Conservation (phyloP, 2,797 vertebrate genomes). For the Centroberyx gerrardi region DNA sequence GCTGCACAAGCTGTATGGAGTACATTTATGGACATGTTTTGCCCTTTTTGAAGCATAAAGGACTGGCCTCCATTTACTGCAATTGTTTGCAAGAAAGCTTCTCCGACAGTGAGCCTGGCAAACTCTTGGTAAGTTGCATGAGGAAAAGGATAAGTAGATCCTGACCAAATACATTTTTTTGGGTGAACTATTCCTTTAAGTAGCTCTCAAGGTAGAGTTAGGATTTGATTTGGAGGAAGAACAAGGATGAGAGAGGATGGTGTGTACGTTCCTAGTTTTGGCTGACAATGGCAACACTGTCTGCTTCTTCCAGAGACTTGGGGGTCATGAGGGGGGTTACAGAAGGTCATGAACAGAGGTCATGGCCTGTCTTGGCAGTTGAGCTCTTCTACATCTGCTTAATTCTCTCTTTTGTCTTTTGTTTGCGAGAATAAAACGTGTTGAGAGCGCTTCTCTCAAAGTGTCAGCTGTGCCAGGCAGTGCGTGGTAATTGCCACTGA, state of each 20-base stretch:
- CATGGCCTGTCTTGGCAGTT: conserved; percentile 32
- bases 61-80: too few species aligned
- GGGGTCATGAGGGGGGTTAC: conserved; percentile 19
- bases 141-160: too few species aligned
- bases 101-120: too few species aligned
- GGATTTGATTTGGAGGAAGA: not conserved
- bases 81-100: too few species aligned
- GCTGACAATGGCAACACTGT: not conserved
- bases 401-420: conserved; percentile 64
- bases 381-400: conserved; percentile 58
- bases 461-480: conserved; percentile 79
- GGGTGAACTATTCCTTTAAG: too few species aligned
- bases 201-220: not conserved
- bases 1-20: too few species aligned
- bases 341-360: conserved; percentile 12
- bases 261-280: not conserved
- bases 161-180: too few species aligned
- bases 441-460: conserved; percentile 62
- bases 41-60: too few species aligned
- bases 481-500: conserved; percentile 76
- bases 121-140: too few species aligned
- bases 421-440: conserved; percentile 64
- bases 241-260: too few species aligned
- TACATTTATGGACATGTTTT: too few species aligned
- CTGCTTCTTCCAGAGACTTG: not conserved